phyloP scores from a whole-genome alignment of 1,140 invertebrate genomes.

The Tetramorium simillimum region DNA sequence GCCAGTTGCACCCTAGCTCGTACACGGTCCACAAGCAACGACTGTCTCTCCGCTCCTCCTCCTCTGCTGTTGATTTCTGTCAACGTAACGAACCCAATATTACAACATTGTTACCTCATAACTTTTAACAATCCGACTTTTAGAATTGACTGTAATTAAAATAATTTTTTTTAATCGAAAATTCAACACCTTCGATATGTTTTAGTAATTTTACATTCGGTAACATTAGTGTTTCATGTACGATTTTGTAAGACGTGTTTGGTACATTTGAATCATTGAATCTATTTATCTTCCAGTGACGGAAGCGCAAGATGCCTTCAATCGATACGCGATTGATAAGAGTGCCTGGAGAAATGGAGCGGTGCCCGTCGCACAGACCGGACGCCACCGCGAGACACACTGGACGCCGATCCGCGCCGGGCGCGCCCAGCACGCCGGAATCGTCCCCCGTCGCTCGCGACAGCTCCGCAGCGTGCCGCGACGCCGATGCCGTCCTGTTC shows the following conservation, averaged over 20 bases:
- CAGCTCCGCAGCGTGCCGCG: constrained; percentile 12
- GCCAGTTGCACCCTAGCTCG: constrained; percentile 11
- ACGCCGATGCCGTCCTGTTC: neutral
- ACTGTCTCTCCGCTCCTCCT: neutral
- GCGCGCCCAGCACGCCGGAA: constrained; percentile 43
- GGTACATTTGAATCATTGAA: no score
- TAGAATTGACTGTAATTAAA: neutral
- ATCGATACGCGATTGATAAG: constrained; percentile 59
- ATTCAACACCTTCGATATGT: neutral
- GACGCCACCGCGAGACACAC: constrained; percentile 19
- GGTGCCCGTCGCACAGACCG: constrained; percentile 6
- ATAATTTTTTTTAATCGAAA: neutral
- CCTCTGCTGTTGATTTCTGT: neutral
- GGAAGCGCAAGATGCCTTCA: constrained; percentile 69
- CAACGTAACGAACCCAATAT: neutral
- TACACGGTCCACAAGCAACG: neutral
- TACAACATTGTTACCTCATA: neutral
- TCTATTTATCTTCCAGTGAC: constrained; percentile 72
- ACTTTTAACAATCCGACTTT: neutral
- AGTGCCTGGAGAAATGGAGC: constrained; percentile 67
- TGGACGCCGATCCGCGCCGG: neutral
- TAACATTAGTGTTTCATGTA: neutral
- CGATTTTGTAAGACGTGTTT: neutral
- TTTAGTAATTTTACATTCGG: neutral
- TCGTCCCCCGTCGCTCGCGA: neutral